Evolutionary conservation across 1,140 invertebrate species (phyloP).

Genomic region (Drosophila pseudoobscura): DNA sequence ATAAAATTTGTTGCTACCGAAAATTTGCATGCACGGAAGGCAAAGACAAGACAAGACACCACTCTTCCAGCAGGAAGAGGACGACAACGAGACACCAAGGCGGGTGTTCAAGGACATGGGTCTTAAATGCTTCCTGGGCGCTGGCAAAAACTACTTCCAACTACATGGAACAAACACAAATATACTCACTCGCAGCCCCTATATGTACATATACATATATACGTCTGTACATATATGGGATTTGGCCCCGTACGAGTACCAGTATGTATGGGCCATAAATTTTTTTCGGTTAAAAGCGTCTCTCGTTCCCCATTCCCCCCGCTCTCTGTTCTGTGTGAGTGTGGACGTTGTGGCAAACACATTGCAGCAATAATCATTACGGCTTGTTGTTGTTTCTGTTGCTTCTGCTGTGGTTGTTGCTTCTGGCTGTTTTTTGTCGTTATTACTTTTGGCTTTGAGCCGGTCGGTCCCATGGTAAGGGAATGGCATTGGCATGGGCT

Average conservation of each 20-base stretch:
- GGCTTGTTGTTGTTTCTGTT: conserved; percentile 63
- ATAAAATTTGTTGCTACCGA: conserved; percentile 71
- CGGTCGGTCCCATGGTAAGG: no score
- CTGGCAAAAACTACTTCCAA: conserved; percentile 53
- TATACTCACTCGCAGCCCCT: not conserved
- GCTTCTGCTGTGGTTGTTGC: conserved; percentile 30
- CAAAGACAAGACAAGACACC: conserved; percentile 23
- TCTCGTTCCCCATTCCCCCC: not conserved
- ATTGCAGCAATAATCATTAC: conserved; percentile 80
- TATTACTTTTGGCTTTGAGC: conserved; percentile 70
- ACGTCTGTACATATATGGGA: not conserved
- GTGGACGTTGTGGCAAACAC: conserved; percentile 75
- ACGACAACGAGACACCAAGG: conserved; percentile 3
- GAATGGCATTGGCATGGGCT: conserved; percentile 3
- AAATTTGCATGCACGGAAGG: conserved; percentile 64
- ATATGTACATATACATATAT: not conserved
- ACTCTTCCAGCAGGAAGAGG: not conserved
- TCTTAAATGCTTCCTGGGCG: conserved; percentile 66
- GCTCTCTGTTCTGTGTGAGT: conserved; percentile 11
- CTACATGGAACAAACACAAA: conserved; percentile 33
- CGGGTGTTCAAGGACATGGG: conserved; percentile 70
- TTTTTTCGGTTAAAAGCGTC: conserved; percentile 57
- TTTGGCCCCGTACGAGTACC: conserved; percentile 17
- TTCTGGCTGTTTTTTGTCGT: conserved; percentile 61
- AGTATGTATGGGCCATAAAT: conserved; percentile 72